Evolutionary conservation across 2,888 invertebrate species (phyloP), one percentile per base, ranked within the genome.

Genomic region (Drosophila niveifrons): DNA sequence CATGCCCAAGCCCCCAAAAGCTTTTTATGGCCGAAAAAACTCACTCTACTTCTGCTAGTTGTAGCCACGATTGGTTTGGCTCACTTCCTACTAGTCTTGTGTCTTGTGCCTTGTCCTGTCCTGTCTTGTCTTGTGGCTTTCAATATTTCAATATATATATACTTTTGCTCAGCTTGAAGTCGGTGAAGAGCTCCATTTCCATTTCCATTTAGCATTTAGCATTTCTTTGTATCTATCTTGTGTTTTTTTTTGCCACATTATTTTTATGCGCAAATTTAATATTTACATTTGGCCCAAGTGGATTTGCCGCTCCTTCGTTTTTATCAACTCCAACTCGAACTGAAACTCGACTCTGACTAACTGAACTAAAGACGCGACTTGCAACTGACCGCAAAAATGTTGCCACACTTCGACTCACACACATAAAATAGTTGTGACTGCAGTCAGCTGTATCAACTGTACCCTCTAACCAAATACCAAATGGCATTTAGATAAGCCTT

Each of bases 241-340:
- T n/a, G 6, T 6, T 13, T 6, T n/a, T 39, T 2, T 55, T 44
- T 23, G 58, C 18, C 67, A 53, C 68, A 81, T 80, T 81, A 82
- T 86, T 82, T 88, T 82, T 82, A 82, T 82, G 82, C 75, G 48
- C 69, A 82, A 85, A 88, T 82, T 82, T 82, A 88, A 82, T 83
- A 83, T 83, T 83, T 85, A 88, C 74, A 85, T 83, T 88, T 76
- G 80, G 72, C 46, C 74, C 76, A 74, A 82, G 80, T 85, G 86
- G 86, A 82, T 82, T 82, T 78, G 23, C 13, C 56, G 57, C 48
- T 48, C 23, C 3, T 11, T 6, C 39, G 59, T 41, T 69, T 75
- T 75, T 75, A 74, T 74, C 73, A 73, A 75, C 75, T 61, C 23
- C 13, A 43, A 23, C 23, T 31, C 15, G 2, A 15, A 15, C 29